phyloP scores from a whole-genome alignment of 2,797 vertebrate genomes.

The Carcharodon carcharias region DNA sequence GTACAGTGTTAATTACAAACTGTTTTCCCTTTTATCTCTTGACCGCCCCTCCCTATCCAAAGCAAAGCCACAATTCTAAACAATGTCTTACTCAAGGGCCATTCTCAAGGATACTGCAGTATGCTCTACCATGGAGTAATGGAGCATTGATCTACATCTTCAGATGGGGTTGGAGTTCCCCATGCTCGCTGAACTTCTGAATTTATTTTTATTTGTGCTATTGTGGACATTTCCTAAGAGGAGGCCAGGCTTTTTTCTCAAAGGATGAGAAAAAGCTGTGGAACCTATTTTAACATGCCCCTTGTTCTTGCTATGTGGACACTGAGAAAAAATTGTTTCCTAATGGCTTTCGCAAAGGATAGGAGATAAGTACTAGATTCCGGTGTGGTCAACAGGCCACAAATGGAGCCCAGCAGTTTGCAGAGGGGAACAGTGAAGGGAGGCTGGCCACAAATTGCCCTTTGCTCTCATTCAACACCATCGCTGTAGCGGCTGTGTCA shows the following conservation, averaged over 20 bases:
- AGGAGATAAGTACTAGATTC: neutral
- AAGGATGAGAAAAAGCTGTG: neutral
- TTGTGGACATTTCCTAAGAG: neutral
- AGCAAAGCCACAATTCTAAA: neutral
- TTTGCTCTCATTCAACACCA: neutral
- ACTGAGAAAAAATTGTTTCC: neutral
- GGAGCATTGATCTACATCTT: neutral
- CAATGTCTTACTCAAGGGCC: neutral
- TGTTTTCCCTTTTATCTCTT: neutral
- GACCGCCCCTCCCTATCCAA: neutral
- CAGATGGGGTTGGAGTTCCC: neutral
- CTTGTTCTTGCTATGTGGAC: neutral
- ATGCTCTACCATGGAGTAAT: neutral
- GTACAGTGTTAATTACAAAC: neutral
- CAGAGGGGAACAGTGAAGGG: neutral
- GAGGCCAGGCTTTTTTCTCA: neutral
- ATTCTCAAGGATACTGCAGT: neutral
- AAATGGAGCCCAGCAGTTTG: neutral
- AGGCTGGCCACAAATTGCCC: neutral
- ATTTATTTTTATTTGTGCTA: neutral
- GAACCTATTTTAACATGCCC: neutral
- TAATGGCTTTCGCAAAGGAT: neutral
- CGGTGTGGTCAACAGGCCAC: neutral
- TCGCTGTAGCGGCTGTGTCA: too few species aligned
- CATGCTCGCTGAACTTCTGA: neutral